Base-by-base conservation (phyloP, 2,888 invertebrate species). In the Tetropium fuscum region DNA sequence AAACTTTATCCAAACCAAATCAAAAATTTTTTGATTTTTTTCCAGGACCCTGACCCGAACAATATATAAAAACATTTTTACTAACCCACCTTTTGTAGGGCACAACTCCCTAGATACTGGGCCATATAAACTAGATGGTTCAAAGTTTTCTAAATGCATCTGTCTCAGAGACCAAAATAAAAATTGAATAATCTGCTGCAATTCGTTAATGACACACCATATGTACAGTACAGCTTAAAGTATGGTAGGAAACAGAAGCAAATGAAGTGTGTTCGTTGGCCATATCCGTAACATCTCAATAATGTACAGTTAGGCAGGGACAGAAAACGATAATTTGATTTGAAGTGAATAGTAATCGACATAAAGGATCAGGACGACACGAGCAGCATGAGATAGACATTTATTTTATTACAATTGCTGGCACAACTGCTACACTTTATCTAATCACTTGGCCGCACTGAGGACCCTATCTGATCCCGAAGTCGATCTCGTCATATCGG, bases 381-480 rank as follows among this genome's bases (percentile, higher is more conserved):
- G 71, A 75, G 72, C 69, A 72, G 72, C 74, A 74, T 71, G 72
- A 74, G 77, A 76, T 72, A 70, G 73, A 76, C 78, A 76, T 78
- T 77, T 77, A 77, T 77, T 77, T 78, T 77, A 78, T 78, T 75
- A 73, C 75, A 70, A 74, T 77, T 72, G 73, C 73, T 64, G 69
- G 67, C 74, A 74, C 77, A 77, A 76, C 76, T 77, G 77, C 75
- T 74, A 69, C 75, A 75, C 73, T 74, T 72, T 69, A 71, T 74
- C 72, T 76, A 76, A 74, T 75, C 74, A 75, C 72, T 73, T 72
- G 63, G 63, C 61, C 13, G 20, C 60, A 43, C 38, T 34, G 45
- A 15, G 40, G 48, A 61, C 56, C 58, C 60, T 58, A 45, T 56
- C 56, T 47, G 36, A 13, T 27, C 51, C 49, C 36, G 8, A 15